A percentile compares a stretch with the other conserved stretches of the same genome.
phyloP scores from a whole-genome alignment of 1,140 invertebrate species.

The Coboldia fuscipes region DNA sequence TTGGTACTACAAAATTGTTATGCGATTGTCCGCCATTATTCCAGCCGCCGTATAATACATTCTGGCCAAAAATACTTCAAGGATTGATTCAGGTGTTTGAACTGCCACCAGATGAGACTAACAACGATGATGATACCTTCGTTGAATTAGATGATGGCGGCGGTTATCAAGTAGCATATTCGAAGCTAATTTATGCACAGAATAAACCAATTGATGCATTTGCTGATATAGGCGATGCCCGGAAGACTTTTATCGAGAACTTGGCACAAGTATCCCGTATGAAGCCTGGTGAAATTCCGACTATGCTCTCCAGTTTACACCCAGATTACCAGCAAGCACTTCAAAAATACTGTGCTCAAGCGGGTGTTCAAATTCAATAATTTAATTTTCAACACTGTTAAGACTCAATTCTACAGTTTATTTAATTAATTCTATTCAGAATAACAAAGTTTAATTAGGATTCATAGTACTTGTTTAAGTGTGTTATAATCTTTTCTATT shows the following conservation, averaged over 20 bases:
- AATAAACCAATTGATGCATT: slow-evolving; percentile 50
- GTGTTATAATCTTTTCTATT: no score
- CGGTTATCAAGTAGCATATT: slow-evolving; percentile 77
- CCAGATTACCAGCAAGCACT: slow-evolving; percentile 14
- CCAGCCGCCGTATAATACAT: slow-evolving; percentile 9
- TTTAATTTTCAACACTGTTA: background rate
- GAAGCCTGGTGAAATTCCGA: slow-evolving; percentile 33
- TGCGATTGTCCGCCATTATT: slow-evolving; percentile 39
- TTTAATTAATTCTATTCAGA: no score
- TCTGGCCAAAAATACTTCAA: slow-evolving; percentile 32
- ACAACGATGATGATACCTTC: slow-evolving; percentile 65
- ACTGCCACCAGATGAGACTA: slow-evolving; percentile 58
- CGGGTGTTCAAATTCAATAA: slow-evolving; percentile 11
- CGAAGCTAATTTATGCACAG: slow-evolving; percentile 67
- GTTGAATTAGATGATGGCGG: slow-evolving; percentile 66
- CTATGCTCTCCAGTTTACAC: slow-evolving; percentile 14
- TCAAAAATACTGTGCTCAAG: slow-evolving; percentile 19
- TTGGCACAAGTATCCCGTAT: slow-evolving; percentile 35
- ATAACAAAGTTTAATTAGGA: no score
- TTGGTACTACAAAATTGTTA: slow-evolving; percentile 70
- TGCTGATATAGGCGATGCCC: slow-evolving; percentile 34
- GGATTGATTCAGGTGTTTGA: slow-evolving; percentile 72
- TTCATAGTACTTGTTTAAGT: no score
- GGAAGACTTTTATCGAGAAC: slow-evolving; percentile 42
- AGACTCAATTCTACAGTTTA: no score